Percentiles rank a stretch among this genome's conserved stretches.
Evolutionary conservation across 2,113 vertebrate genomes (phyloP).

Genomic region (Halichoeres trimaculatus): DNA sequence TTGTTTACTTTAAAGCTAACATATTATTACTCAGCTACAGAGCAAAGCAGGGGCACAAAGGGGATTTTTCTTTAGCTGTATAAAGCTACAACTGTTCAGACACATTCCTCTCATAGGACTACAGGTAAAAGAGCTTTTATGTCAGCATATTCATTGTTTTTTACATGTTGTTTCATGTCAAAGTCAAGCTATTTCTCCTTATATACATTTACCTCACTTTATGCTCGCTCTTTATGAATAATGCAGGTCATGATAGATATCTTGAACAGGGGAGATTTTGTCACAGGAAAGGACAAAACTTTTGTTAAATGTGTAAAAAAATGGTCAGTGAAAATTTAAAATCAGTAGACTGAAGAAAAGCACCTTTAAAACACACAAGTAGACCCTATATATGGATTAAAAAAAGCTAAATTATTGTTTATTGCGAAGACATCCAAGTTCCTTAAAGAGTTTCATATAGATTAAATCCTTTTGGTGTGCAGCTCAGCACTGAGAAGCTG

Average conservation of each 20-base stretch:
- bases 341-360: neutral
- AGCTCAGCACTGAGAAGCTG: too few species aligned
- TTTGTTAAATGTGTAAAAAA: neutral
- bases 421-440: slow-evolving; percentile 19
- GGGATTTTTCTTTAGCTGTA: neutral
- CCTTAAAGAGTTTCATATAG: neutral
- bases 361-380: neutral
- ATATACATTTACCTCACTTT: slow-evolving; percentile 26
- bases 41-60: neutral
- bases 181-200: slow-evolving; percentile 14
- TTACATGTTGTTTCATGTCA: slow-evolving; percentile 1
- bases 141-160: slow-evolving; percentile 3
- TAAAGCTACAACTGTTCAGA: neutral
- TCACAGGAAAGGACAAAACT: neutral
- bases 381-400: neutral
- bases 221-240: slow-evolving; percentile 7
- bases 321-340: neutral
- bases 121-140: neutral
- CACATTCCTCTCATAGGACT: slow-evolving; percentile 46
- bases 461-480: neutral
- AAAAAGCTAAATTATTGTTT: neutral
- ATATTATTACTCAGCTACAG: neutral
- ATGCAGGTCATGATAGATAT: neutral
- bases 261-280: neutral
- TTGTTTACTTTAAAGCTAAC: slow-evolving; percentile 18